Evolutionary conservation across 1,140 invertebrate species (phyloP), one percentile per base, ranked within the genome.

Genomic region (Radopholus similis): DNA sequence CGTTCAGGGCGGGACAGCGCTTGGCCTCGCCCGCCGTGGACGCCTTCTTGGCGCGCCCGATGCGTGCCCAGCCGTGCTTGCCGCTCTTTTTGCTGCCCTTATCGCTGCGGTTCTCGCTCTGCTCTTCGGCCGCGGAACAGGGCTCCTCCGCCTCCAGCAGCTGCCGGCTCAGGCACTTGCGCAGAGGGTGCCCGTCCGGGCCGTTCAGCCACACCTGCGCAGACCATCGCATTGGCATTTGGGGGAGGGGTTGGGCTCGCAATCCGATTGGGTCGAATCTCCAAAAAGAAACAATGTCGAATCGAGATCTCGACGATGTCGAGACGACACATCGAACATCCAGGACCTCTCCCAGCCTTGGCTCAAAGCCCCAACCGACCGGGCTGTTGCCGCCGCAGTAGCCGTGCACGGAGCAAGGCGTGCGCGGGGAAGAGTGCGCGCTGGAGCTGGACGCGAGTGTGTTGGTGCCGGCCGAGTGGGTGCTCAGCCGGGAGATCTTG

Each of bases 401-500:
- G 21, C 26, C 62, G 30, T 18, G 26, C 23, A 37, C 62, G 26
- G 42, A 37, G 21, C n/a, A 23, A 37, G 54, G 62, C 51, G 47
- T 51, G 23, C 30, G 8, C 4, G 47, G 47, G 15, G 47, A 51
- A 8, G 47, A 51, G 13, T 51, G 47, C 23, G 47, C 15, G 21
- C 47, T 51, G 47, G 47, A 51, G 23, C 21, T 51, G 47, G 47
- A 51, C 18, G 47, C 47, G 6, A 21, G 1, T 6, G 47, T 26
- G 21, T 26, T 26, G 1, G 47, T 51, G 21, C 47, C 15, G 47
- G 8, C 47, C 47, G 23, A 55, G n/a, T 47, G 34, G 4, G 56
- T 37, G 6, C 66, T 72, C 28, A 37, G 18, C 42, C 51, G 32
- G 6, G 73, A 75, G n/a, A 75, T 69, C 21, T 78, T 78, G 26